phyloP scores from a whole-genome alignment of 2,888 invertebrate genomes.

The Meiosimyza decipiens region DNA sequence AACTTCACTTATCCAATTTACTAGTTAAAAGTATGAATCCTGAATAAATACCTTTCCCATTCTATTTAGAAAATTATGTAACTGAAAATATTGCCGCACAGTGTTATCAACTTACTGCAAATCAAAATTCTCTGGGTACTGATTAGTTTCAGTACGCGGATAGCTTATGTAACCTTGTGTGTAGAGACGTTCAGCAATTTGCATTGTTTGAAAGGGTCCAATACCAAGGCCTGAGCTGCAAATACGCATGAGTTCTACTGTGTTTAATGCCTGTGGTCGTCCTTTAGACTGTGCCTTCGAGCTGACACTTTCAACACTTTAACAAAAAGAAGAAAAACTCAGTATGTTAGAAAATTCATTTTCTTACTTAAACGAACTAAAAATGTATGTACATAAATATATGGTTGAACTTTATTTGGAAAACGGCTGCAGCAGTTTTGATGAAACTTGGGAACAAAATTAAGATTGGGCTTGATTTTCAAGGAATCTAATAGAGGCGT shows the following conservation, averaged over 20 bases:
- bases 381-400: too few species aligned
- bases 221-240: slow-evolving; percentile 92
- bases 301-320: slow-evolving; percentile 78
- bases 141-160: slow-evolving; percentile 97
- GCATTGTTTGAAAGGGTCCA: slow-evolving; percentile 94
- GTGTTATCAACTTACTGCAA: slow-evolving; percentile 72
- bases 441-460: too few species aligned
- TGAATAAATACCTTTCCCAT: neutral
- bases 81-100: slow-evolving; percentile 37
- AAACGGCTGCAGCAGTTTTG: too few species aligned
- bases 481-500: too few species aligned
- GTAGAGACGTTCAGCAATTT: slow-evolving; percentile 84
- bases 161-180: slow-evolving; percentile 98
- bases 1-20: neutral
- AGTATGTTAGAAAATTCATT: neutral
- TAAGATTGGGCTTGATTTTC: too few species aligned
- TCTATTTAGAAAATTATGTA: neutral
- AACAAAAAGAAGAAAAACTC: neutral
- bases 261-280: slow-evolving; percentile 93
- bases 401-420: too few species aligned
- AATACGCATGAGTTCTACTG: slow-evolving; percentile 94
- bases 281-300: slow-evolving; percentile 89
- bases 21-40: neutral
- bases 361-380: too few species aligned
- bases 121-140: slow-evolving; percentile 95